Evolutionary conservation across 2,888 invertebrate species (phyloP).

Genomic region (Ichneumoninae sp.): DNA sequence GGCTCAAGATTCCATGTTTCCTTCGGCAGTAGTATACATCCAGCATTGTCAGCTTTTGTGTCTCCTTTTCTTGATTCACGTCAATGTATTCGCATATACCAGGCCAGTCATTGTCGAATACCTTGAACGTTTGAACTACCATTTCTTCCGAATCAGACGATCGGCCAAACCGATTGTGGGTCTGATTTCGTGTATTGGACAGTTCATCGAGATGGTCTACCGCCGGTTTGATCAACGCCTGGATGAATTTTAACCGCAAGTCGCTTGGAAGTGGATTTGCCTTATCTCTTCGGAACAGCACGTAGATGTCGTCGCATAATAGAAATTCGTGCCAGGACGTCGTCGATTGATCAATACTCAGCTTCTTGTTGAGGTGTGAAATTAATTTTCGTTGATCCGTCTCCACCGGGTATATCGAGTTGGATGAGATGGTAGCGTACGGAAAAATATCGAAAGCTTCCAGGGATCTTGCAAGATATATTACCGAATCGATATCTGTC

Average conservation of each 20-base stretch:
- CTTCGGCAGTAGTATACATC: neutral
- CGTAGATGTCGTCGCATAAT: neutral
- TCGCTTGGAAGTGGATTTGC: neutral
- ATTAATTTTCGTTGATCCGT: neutral
- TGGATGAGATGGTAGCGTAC: neutral
- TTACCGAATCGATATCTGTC: neutral
- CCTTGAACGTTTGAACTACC: neutral
- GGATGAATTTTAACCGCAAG: neutral
- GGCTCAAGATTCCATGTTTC: neutral
- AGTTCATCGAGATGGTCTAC: neutral
- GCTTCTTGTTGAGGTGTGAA: neutral
- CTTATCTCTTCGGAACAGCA: neutral
- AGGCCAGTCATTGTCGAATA: neutral
- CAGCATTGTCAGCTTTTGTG: neutral
- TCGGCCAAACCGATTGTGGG: neutral
- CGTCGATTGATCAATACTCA: neutral
- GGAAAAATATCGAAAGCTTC: neutral
- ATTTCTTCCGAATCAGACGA: neutral
- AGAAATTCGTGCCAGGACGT: neutral
- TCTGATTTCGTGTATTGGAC: neutral
- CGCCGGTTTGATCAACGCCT: neutral
- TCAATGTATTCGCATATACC: neutral
- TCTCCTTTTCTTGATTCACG: neutral
- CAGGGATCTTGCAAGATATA: neutral
- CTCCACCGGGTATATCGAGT: neutral